Conservation (phyloP, 2,113 vertebrate species). For the Acanthochromis polyacanthus region DNA sequence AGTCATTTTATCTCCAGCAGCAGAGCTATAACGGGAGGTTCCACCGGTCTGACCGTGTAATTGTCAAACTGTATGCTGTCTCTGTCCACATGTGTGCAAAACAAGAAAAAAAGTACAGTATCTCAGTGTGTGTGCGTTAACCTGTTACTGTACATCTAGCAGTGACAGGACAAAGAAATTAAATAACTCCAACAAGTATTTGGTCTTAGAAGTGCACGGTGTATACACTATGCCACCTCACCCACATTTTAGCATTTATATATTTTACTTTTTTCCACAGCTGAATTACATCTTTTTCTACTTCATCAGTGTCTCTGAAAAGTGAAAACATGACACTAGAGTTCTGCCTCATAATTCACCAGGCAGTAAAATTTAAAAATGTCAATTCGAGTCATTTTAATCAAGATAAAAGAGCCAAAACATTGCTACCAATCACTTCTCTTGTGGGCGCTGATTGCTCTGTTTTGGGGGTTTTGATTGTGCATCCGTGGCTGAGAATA, state of each 20-base stretch:
- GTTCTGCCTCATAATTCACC: too few relatives aligned
- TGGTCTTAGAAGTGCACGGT: neutral
- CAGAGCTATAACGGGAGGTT: conserved; percentile 9
- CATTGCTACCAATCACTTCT: too few relatives aligned
- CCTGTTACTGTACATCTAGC: neutral
- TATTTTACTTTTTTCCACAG: too few relatives aligned
- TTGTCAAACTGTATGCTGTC: neutral
- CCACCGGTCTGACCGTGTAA: neutral
- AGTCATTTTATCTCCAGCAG: conserved; percentile 3
- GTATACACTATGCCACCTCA: neutral
- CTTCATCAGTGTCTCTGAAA: too few relatives aligned
- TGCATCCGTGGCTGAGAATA: neutral
- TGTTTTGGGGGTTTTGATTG: neutral
- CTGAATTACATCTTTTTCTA: too few relatives aligned
- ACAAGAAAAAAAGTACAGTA: neutral
- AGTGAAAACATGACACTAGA: too few relatives aligned
- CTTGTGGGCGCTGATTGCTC: neutral
- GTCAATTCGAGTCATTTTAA: too few relatives aligned
- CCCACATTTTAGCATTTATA: neutral
- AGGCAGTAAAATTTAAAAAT: too few relatives aligned
- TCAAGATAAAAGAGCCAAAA: too few relatives aligned
- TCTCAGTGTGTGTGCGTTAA: neutral
- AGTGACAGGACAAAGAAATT: neutral
- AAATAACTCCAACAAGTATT: neutral
- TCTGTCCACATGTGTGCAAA: neutral